Evolutionary conservation across 2,797 vertebrate species (phyloP).

Genomic region (Acanthopagrus latus): DNA sequence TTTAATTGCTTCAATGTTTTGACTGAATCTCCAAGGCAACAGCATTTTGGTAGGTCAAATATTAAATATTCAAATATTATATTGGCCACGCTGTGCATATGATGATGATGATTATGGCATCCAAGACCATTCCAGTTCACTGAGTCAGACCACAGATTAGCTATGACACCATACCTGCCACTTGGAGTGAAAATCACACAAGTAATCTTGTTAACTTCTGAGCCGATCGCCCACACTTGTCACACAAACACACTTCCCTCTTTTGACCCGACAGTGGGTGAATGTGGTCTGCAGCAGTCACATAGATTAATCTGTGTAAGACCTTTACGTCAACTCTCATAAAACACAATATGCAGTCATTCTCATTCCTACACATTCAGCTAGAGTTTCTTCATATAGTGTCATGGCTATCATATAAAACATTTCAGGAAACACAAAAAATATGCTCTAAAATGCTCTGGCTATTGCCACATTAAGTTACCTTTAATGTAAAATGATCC

Average conservation of each 20-base stretch:
- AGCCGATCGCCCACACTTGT: conserved; percentile 8
- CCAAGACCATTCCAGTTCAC: neutral
- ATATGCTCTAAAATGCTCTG: conserved; percentile 5
- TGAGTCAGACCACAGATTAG: conserved; percentile 17
- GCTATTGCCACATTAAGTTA: conserved; percentile 40
- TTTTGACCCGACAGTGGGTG: neutral
- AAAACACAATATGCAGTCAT: neutral
- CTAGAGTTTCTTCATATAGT: neutral
- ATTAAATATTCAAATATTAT: neutral
- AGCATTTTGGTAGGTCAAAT: no score
- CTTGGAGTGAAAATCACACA: conserved; percentile 7
- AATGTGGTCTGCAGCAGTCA: neutral
- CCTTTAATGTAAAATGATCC: conserved; percentile 71
- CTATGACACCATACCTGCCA: conserved; percentile 7
- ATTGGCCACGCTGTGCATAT: neutral
- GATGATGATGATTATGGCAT: neutral
- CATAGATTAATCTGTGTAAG: neutral
- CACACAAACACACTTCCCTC: conserved; percentile 12
- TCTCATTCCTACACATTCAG: neutral
- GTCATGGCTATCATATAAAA: neutral
- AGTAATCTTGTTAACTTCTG: conserved; percentile 44
- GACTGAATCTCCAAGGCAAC: neutral
- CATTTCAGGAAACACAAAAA: conserved; percentile 19
- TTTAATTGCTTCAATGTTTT: neutral
- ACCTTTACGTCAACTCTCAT: neutral